phyloP scores from a whole-genome alignment of 92 coral and sea anemone genomes.

The Nematostella vectensis region DNA sequence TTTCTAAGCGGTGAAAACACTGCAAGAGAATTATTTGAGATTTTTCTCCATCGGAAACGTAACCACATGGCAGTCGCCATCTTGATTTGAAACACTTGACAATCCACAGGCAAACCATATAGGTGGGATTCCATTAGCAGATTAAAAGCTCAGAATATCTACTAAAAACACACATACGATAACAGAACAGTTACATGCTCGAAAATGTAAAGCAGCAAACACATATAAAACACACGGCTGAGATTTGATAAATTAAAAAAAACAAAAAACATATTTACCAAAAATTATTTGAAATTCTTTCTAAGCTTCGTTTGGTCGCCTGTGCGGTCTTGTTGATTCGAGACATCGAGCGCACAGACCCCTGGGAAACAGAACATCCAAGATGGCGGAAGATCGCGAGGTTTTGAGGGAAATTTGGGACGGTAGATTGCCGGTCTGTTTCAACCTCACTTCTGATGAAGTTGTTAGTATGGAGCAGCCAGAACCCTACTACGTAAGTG shows the following conservation, averaged over 20 bases:
- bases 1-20: not conserved
- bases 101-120: conserved; percentile 14
- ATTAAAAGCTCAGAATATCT: too few relatives aligned
- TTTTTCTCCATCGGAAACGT: conserved; percentile 4
- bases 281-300: too few relatives aligned
- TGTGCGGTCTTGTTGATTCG: too few relatives aligned
- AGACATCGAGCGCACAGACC: conserved; percentile 7
- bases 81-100: conserved; percentile 17
- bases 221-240: too few relatives aligned
- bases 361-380: conserved; percentile 9
- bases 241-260: not conserved
- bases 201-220: too few relatives aligned
- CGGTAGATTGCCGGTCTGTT: conserved; percentile 93
- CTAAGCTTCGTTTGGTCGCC: too few relatives aligned
- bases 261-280: not conserved
- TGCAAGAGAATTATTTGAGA: not conserved
- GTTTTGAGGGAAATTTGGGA: conserved; percentile 92
- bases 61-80: conserved; percentile 48
- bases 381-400: conserved; percentile 99
- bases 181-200: too few relatives aligned
- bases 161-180: too few relatives aligned
- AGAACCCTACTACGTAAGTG: conserved; percentile 92
- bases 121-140: too few relatives aligned
- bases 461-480: conserved; percentile 93
- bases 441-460: conserved; percentile 87